Conservation (phyloP, 1,140 invertebrate genomes). For the Drosophila rufa region DNA sequence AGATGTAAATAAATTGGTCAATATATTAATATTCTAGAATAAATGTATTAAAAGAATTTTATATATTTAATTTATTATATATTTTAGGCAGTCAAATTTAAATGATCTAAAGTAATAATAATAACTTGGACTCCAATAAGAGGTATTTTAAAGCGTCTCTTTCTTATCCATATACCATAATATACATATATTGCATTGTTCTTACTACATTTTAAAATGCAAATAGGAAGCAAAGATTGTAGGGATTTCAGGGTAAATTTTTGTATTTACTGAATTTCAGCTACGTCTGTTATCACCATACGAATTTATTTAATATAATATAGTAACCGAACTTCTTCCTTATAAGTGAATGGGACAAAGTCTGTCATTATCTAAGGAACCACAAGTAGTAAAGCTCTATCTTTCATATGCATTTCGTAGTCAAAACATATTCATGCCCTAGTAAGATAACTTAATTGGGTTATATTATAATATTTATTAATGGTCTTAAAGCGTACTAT, state of each 20-base stretch:
- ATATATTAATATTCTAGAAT: too few species aligned
- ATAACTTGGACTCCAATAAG: not conserved
- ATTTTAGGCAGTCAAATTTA: too few species aligned
- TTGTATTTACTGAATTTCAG: not conserved
- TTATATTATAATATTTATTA: too few species aligned
- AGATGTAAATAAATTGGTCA: not conserved
- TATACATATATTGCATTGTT: not conserved
- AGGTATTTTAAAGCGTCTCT: too few species aligned
- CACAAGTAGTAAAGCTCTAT: too few species aligned
- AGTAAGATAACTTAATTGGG: not conserved
- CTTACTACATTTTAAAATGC: too few species aligned
- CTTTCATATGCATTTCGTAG: not conserved
- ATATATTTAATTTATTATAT: too few species aligned
- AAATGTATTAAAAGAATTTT: too few species aligned
- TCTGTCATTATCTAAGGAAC: not conserved
- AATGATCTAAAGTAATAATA: too few species aligned
- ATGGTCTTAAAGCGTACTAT: not conserved
- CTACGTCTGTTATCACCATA: not conserved
- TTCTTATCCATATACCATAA: not conserved
- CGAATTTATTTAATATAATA: not conserved
- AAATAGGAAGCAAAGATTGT: too few species aligned
- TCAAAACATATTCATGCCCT: not conserved
- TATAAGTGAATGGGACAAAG: not conserved
- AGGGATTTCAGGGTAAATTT: not conserved
- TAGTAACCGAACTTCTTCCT: too few species aligned